Base-by-base conservation (phyloP, 1,140 invertebrate genomes). In the Nasonia giraulti region DNA sequence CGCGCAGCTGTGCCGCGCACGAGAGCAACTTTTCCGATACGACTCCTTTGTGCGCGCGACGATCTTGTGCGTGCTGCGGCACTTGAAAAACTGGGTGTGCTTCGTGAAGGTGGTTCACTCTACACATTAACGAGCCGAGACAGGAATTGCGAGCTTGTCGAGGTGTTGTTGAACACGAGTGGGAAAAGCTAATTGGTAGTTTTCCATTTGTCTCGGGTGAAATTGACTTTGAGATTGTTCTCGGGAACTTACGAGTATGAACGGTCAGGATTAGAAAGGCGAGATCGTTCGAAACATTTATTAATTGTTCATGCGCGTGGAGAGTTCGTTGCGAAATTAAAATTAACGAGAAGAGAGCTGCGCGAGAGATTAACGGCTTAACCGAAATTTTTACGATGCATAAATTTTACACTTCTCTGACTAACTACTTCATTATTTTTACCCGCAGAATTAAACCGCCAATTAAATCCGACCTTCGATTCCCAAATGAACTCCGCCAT, bases 1-100 rank as follows among this genome's bases (percentile, higher is more conserved):
- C 68, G 69, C 44, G 76, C 83, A 83, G 69, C 81, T 55, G 69
- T 55, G 68, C 71, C n/a, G 27, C 27, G 27, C 20, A 47, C 50
- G 69, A n/a, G 23, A n/a, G 68, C 68, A 71, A n/a, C 7, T 47
- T 75, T 50, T 40, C 68, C 44, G 14, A n/a, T 62, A 17, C 31
- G 17, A 40, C 37, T 44, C 37, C 73, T 75, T 44, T 37, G 73
- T 75, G 73, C 37, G 33, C n/a, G 71, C 33, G 11, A 71, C 68
- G 68, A 71, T 71, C 69, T 71, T 71, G 20, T 55, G 68, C 68
- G 27, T 31, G 69, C 12, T 31, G 69, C 6, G 6, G 23, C 27
- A 71, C 69, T 71, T 71, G 27, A 71, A 71, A 71, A 71, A 71
- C 69, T 71, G 20, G 69, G 27, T 71, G 69, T 71, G 55, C 17